A percentile compares a stretch with the other conserved stretches of the same genome.
Evolutionary conservation across 2,888 invertebrate species (phyloP).

Genomic region (Oligia strigilis): DNA sequence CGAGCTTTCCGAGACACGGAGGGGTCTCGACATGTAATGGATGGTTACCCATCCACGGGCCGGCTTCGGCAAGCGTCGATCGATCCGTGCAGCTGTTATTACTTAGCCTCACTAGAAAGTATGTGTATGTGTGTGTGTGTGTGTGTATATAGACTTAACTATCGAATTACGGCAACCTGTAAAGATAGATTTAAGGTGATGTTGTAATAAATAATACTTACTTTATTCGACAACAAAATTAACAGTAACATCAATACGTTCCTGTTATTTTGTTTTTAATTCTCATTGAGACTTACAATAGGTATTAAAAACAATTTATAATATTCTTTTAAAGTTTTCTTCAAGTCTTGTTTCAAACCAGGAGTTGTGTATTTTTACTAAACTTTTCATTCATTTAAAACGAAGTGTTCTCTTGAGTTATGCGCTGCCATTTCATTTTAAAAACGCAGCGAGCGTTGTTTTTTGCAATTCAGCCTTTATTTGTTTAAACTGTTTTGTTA

Average conservation of each 20-base stretch:
- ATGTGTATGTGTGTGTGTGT: too few relatives aligned
- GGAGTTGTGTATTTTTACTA: neutral
- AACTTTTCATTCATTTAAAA: slow-evolving; percentile 20
- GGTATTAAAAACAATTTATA: neutral
- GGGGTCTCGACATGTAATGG: too few relatives aligned
- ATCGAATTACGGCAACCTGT: too few relatives aligned
- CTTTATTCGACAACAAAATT: neutral
- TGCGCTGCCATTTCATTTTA: slow-evolving; percentile 11
- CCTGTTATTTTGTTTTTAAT: neutral
- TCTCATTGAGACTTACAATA: neutral
- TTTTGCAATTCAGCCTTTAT: neutral
- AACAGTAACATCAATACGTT: neutral
- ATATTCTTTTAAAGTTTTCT: too few relatives aligned
- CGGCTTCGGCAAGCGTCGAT: too few relatives aligned
- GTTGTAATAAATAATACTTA: too few relatives aligned
- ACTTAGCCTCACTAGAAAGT: too few relatives aligned
- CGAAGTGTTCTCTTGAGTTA: slow-evolving; percentile 14
- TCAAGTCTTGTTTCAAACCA: slow-evolving; percentile 4
- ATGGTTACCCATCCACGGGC: too few relatives aligned
- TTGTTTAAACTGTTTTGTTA: neutral
- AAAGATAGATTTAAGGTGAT: too few relatives aligned
- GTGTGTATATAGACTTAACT: too few relatives aligned
- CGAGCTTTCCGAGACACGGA: too few relatives aligned
- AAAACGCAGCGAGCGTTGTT: neutral
- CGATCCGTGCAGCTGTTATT: too few relatives aligned